phyloP scores from a whole-genome alignment of 2,113 vertebrate genomes.

The Hemiprocne comata region DNA sequence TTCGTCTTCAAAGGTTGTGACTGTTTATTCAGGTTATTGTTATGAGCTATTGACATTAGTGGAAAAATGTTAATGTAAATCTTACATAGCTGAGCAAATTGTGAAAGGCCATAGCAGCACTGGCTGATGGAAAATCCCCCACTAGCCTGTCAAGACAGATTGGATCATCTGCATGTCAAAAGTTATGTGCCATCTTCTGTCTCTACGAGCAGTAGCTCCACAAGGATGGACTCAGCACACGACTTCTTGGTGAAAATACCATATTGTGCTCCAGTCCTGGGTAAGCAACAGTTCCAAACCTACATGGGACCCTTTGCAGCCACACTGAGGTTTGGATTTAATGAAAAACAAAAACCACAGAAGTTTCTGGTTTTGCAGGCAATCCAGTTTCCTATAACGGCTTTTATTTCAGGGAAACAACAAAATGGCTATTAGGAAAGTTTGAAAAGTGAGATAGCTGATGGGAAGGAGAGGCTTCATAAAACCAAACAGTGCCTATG shows the following conservation, averaged over 20 bases:
- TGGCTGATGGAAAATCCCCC: not conserved
- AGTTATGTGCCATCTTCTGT: not conserved
- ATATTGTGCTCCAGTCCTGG: not conserved
- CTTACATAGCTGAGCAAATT: not conserved
- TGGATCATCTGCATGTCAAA: not conserved
- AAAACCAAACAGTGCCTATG: not conserved
- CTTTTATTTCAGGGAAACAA: fast-evolving
- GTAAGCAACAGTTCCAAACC: not conserved
- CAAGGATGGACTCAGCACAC: not conserved
- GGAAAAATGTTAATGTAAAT: not conserved
- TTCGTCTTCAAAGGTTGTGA: not conserved
- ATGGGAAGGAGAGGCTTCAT: not conserved
- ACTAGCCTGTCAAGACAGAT: not conserved
- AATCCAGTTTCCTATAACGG: not conserved
- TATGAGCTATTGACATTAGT: not conserved
- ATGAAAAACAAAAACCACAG: too few relatives aligned
- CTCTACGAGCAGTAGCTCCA: not conserved
- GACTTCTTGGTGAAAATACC: not conserved
- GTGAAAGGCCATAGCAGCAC: too few relatives aligned
- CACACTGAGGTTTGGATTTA: not conserved
- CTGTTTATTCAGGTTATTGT: not conserved
- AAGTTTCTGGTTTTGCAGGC: not conserved
- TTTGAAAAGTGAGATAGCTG: not conserved
- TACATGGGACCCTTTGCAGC: not conserved
- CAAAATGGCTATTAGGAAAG: not conserved